These are phyloP conservation scores for Eupithecia tripunctaria DNA, from an alignment of 2,888 invertebrate species.

Conservation along the genomic window DNA sequence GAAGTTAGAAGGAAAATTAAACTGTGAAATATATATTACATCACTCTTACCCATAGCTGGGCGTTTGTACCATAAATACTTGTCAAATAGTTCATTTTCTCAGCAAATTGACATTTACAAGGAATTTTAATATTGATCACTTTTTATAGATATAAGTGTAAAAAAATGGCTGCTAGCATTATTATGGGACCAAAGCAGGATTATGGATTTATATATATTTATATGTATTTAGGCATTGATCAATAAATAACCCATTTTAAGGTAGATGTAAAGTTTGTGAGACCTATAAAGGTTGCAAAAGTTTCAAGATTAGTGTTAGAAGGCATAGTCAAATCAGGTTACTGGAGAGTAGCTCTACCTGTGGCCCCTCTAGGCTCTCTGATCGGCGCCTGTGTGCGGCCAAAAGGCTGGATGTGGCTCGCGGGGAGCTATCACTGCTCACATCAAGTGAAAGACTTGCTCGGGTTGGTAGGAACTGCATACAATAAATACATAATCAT, in stretches of 20 bases:
- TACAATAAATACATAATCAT: conserved; percentile 34
- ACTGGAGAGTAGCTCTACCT: conserved; percentile 57
- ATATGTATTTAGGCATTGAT: background rate
- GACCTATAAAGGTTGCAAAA: background rate
- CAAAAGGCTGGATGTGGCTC: conserved; percentile 75
- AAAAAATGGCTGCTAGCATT: background rate
- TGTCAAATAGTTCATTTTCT: background rate
- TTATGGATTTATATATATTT: background rate
- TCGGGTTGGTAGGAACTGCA: conserved; percentile 83
- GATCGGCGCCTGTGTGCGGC: conserved; percentile 81
- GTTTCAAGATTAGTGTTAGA: background rate
- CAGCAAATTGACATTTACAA: background rate
- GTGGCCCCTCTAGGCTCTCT: conserved; percentile 85
- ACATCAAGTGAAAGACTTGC: conserved; percentile 86
- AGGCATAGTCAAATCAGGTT: background rate
- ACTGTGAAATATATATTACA: background rate
- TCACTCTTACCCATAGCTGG: background rate
- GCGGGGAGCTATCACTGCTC: conserved; percentile 76
- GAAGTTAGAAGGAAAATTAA: background rate
- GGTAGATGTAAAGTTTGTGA: background rate
- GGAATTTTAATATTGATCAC: background rate
- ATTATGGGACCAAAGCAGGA: background rate
- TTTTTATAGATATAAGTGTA: no score
- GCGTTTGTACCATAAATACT: background rate
- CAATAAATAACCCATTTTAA: background rate